phyloP scores from a whole-genome alignment of 2,113 vertebrate genomes.

The Columba janthina region DNA sequence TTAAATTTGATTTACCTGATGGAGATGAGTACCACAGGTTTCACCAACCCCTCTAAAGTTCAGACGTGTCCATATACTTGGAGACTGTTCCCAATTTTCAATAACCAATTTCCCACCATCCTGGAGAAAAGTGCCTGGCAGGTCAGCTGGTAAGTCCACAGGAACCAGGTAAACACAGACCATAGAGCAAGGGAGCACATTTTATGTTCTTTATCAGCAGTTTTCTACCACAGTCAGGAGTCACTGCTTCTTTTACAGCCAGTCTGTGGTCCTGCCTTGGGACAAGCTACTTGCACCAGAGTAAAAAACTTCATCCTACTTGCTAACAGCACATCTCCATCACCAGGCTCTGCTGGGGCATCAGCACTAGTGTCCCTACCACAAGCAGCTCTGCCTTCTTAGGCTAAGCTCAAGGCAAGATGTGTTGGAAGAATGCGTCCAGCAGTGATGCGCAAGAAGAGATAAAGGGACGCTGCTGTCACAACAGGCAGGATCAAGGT shows the following conservation, averaged over 20 bases:
- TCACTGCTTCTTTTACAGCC: not conserved
- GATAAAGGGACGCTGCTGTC: no score
- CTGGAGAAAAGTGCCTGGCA: not conserved
- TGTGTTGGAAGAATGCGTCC: not conserved
- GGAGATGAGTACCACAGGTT: not conserved
- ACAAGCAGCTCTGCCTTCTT: not conserved
- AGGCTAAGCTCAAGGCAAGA: not conserved
- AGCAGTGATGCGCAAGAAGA: not conserved
- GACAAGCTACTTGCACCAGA: not conserved
- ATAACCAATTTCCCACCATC: not conserved
- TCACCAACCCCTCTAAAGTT: not conserved
- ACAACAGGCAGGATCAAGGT: not conserved
- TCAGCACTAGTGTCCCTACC: not conserved
- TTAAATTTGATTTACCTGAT: not conserved
- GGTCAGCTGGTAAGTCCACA: not conserved
- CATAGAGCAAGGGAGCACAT: not conserved
- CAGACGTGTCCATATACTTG: not conserved
- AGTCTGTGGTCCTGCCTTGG: not conserved
- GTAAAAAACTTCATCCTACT: not conserved
- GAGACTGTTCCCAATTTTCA: not conserved
- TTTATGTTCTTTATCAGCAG: not conserved
- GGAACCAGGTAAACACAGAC: not conserved
- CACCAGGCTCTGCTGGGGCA: not conserved
- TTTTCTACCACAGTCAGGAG: not conserved
- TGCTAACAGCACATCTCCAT: not conserved